Evolutionary conservation across 2,797 vertebrate genomes (phyloP).

Genomic region (Neosilurus hyrtlii): DNA sequence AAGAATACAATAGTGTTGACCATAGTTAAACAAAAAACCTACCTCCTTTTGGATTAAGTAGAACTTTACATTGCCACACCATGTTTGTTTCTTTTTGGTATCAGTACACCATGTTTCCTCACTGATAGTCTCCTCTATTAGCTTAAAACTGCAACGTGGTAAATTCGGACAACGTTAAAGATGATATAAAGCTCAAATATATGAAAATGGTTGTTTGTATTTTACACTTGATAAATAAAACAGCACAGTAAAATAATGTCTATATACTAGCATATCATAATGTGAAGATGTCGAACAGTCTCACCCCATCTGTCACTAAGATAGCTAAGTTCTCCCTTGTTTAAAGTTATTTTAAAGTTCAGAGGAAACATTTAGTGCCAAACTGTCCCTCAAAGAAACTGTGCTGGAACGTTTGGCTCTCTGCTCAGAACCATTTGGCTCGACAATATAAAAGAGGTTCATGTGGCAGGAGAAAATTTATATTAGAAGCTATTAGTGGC

Average conservation of each 20-base stretch:
- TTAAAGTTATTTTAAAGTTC: neutral
- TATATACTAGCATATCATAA: neutral
- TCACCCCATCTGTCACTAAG: neutral
- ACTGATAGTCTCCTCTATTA: neutral
- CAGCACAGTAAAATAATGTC: too few relatives aligned
- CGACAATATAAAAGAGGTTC: slow-evolving; percentile 4
- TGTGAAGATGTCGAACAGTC: neutral
- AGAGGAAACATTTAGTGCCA: neutral
- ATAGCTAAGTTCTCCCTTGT: neutral
- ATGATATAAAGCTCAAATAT: neutral
- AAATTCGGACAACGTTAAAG: neutral
- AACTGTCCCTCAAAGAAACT: neutral
- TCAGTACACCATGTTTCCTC: neutral
- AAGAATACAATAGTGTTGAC: neutral
- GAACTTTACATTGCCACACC: neutral
- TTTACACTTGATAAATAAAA: neutral
- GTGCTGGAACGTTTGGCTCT: neutral
- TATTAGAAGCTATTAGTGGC: neutral
- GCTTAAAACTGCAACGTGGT: neutral
- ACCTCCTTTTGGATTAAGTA: neutral
- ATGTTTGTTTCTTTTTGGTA: neutral
- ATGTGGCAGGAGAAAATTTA: slow-evolving; percentile 3
- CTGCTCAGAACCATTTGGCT: slow-evolving; percentile 13
- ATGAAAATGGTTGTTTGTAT: neutral
- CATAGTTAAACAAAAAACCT: neutral